A percentile compares a stretch with the other conserved stretches of the same genome.
These are phyloP conservation scores for Micromys minutus DNA, from an alignment of 2,113 vertebrate genomes.

Conservation along the genomic window DNA sequence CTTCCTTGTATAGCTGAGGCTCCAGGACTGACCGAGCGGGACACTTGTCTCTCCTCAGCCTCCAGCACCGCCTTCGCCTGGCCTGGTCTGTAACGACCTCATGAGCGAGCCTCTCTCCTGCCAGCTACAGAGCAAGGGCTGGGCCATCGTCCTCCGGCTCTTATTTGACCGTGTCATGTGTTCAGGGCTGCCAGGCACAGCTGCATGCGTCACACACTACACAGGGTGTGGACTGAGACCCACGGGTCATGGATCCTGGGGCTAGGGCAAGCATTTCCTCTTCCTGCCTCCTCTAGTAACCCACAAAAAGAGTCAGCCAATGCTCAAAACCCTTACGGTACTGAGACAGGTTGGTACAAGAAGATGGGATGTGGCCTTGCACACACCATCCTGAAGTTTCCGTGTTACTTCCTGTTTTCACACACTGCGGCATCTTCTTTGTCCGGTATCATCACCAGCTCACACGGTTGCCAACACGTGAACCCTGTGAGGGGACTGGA, in stretches of 20 bases:
- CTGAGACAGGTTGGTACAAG: neutral
- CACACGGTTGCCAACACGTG: neutral
- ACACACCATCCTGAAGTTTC: neutral
- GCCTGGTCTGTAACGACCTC: neutral
- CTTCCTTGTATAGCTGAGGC: neutral
- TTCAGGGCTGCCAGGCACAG: neutral
- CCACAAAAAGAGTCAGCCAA: no score
- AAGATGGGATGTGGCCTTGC: fast-evolving
- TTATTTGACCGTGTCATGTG: neutral
- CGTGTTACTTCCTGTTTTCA: neutral
- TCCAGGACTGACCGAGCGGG: neutral
- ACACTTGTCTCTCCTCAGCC: neutral
- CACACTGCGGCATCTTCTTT: neutral
- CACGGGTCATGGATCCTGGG: neutral
- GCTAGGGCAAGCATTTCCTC: neutral
- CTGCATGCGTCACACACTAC: neutral
- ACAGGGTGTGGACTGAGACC: neutral
- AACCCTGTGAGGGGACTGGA: no score
- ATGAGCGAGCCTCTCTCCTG: neutral
- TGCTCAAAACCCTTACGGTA: neutral
- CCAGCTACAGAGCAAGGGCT: neutral
- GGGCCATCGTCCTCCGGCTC: neutral
- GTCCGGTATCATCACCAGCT: neutral
- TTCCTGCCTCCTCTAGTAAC: no score
- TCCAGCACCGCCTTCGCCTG: neutral